Conservation (phyloP, 2,797 vertebrate genomes). For the Chromis chromis region DNA sequence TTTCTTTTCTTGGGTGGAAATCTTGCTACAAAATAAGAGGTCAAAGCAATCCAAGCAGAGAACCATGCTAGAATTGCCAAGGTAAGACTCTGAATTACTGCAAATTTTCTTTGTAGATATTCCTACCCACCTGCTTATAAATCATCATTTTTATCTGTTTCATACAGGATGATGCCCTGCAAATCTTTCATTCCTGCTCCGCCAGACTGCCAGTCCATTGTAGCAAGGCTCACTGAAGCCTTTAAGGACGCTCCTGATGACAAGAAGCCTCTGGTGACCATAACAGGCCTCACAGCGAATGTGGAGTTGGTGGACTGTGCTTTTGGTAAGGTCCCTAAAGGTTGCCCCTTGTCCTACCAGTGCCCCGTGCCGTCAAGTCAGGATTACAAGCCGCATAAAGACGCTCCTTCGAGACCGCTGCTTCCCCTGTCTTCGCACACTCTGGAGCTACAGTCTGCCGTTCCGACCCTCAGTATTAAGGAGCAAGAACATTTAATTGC, state of each 20-base stretch:
- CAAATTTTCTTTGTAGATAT: neutral
- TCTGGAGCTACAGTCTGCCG: neutral
- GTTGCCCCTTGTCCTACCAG: constrained; percentile 58
- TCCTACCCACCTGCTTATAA: neutral
- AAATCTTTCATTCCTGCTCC: neutral
- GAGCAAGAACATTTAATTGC: constrained; percentile 6
- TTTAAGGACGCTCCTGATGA: constrained; percentile 52
- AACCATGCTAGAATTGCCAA: constrained; percentile 61
- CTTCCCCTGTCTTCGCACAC: constrained; percentile 36
- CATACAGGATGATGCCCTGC: constrained; percentile 39
- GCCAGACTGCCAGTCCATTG: constrained; percentile 24
- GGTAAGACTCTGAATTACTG: constrained; percentile 37
- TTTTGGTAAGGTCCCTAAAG: constrained; percentile 60
- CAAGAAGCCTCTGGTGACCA: constrained; percentile 60
- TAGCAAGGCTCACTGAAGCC: constrained; percentile 43
- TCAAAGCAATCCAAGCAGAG: constrained; percentile 41
- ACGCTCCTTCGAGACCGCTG: constrained; percentile 40
- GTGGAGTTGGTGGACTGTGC: constrained; percentile 53
- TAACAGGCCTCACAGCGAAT: constrained; percentile 40
- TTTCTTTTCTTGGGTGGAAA: constrained; percentile 9
- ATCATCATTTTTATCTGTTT: constrained; percentile 5
- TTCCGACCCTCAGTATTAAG: constrained; percentile 16
- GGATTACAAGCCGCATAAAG: constrained; percentile 20
- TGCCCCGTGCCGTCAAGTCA: constrained; percentile 37
- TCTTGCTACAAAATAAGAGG: constrained; percentile 16